A percentile compares a stretch with the other conserved stretches of the same genome.
phyloP scores from a whole-genome alignment of 2,113 vertebrate genomes.

The Garra rufa region DNA sequence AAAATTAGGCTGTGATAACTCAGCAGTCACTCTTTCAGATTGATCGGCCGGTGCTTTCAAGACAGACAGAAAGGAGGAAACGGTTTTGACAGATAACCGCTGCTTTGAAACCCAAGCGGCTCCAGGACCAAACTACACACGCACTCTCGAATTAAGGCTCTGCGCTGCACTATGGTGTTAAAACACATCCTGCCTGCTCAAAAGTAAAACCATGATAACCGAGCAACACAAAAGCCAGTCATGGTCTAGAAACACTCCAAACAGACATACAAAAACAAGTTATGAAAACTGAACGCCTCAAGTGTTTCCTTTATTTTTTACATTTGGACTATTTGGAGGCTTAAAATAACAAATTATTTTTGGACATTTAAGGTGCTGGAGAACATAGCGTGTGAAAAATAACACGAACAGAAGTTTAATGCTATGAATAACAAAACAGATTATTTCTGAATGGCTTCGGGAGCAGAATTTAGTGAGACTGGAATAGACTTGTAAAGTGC shows the following conservation, averaged over 20 bases:
- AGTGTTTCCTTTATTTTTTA: conserved; percentile 12
- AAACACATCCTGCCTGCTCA: conserved; percentile 23
- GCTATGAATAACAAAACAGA: conserved; percentile 27
- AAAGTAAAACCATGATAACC: conserved; percentile 21
- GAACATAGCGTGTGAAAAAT: conserved; percentile 46
- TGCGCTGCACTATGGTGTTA: background rate
- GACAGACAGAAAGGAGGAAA: conserved; percentile 61
- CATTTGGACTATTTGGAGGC: background rate
- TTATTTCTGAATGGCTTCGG: conserved; percentile 11
- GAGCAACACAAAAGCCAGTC: conserved; percentile 45
- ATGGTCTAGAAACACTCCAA: conserved; percentile 40
- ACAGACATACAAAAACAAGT: conserved; percentile 22
- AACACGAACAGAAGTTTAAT: conserved; percentile 36
- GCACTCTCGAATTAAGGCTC: background rate
- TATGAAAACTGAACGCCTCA: conserved; percentile 37
- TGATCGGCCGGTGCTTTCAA: conserved; percentile 59
- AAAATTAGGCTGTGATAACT: conserved; percentile 68
- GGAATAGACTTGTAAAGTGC: conserved; percentile 21
- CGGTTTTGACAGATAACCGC: conserved; percentile 60
- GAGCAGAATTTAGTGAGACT: conserved; percentile 24
- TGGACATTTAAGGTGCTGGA: background rate
- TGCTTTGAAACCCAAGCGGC: background rate
- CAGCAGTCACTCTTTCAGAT: conserved; percentile 61
- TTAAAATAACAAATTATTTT: conserved; percentile 38
- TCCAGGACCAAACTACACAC: background rate